Percentiles rank a stretch among this genome's conserved stretches.
Evolutionary conservation across 2,797 vertebrate genomes (phyloP).

Genomic region (Mastacembelus armatus): DNA sequence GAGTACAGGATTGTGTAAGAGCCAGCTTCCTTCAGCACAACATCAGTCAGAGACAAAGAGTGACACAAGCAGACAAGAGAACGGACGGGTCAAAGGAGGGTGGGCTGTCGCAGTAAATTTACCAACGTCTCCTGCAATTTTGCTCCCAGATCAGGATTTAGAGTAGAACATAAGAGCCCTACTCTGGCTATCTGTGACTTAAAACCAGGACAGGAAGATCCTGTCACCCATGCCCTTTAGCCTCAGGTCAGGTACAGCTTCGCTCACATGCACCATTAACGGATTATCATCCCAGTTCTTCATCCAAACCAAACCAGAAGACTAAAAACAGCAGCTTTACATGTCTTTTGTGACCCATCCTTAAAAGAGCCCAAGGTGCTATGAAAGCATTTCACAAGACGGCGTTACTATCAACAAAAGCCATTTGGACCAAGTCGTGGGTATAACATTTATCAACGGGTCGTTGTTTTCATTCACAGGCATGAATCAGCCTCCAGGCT

Average conservation of each 20-base stretch:
- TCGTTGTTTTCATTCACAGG: conserved; percentile 24
- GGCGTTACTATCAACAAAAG: conserved; percentile 22
- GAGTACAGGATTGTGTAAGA: conserved; percentile 59
- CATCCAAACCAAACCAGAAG: conserved; percentile 52
- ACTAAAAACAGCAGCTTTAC: conserved; percentile 18
- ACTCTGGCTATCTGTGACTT: conserved; percentile 1
- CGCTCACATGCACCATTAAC: conserved; percentile 2
- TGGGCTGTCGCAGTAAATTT: conserved; percentile 57
- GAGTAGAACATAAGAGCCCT: conserved; percentile 5
- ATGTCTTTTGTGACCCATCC: conserved; percentile 1
- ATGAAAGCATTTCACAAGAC: conserved; percentile 40
- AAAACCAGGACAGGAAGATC: conserved; percentile 8
- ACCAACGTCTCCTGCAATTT: conserved; percentile 31
- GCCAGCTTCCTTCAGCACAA: conserved; percentile 32
- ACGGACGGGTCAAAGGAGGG: conserved; percentile 35
- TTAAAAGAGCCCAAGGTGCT: conserved; percentile 16
- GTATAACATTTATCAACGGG: conserved; percentile 17
- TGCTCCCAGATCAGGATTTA: conserved; percentile 25
- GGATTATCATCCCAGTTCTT: conserved; percentile 10
- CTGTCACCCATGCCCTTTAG: conserved; percentile 28
- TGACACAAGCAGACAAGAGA: conserved; percentile 39
- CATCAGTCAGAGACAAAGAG: conserved; percentile 35
- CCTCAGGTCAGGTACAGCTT: conserved; percentile 31
- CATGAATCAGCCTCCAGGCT: conserved; percentile 28
- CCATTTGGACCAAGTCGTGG: conserved; percentile 38